Percentiles rank a stretch among this genome's conserved stretches.
phyloP scores from a whole-genome alignment of 2,113 vertebrate genomes.

The Xerus inauris region DNA sequence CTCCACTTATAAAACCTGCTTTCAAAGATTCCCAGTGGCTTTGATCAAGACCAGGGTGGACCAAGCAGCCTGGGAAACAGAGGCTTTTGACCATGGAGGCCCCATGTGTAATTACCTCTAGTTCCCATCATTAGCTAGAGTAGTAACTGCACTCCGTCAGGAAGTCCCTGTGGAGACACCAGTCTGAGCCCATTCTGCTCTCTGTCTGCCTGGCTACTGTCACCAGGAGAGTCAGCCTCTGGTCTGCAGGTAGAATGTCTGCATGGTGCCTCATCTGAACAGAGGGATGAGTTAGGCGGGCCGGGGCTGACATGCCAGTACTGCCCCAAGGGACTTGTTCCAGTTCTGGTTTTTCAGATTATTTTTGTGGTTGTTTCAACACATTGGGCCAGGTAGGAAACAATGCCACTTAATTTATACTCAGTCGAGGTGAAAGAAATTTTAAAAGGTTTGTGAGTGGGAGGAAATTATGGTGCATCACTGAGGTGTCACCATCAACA shows the following conservation, averaged over 20 bases:
- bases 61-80: conserved; percentile 60
- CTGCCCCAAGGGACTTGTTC: not conserved
- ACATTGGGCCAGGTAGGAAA: conserved; percentile 28
- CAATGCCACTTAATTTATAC: conserved; percentile 60
- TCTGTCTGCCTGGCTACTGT: not conserved
- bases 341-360: not conserved
- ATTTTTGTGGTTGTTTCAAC: not conserved
- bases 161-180: not conserved
- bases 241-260: not conserved
- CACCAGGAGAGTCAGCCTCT: not conserved
- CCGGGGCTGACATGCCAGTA: not conserved
- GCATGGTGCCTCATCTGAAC: not conserved
- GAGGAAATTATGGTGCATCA: conserved; percentile 83
- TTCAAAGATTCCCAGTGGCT: conserved; percentile 65
- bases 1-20: conserved; percentile 35
- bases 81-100: conserved; percentile 9
- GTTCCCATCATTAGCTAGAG: not conserved
- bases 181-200: fast-evolving
- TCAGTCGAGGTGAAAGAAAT: conserved; percentile 63
- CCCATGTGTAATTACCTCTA: conserved; percentile 4
- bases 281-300: too few species aligned
- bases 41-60: conserved; percentile 48
- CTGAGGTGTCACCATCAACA: conserved; percentile 80
- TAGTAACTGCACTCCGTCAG: conserved; percentile 23
- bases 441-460: conserved; percentile 81